Conservation (phyloP, 2,113 vertebrate genomes). For the Excalfactoria chinensis region DNA sequence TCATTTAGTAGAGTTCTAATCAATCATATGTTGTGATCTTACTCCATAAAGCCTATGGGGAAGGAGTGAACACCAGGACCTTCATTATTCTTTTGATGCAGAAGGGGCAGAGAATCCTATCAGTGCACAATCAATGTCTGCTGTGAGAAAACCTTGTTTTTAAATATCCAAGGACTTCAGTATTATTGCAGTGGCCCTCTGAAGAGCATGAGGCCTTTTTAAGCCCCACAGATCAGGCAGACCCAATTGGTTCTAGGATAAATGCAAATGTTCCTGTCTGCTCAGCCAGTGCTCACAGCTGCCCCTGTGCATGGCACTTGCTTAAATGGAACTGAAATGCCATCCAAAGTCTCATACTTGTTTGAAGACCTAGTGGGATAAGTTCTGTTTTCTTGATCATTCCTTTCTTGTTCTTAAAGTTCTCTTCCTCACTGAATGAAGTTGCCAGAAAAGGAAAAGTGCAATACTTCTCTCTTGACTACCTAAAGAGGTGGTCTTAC, state of each 20-base stretch:
- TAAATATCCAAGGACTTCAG: neutral
- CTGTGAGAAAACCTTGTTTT: neutral
- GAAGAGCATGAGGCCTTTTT: neutral
- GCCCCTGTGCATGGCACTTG: fast-evolving
- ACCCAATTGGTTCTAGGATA: too few species aligned
- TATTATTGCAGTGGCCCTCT: neutral
- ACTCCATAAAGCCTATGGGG: fast-evolving
- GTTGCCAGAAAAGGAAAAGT: neutral
- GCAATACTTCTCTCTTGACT: neutral
- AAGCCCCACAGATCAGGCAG: neutral
- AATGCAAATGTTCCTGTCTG: neutral
- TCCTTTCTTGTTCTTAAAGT: neutral
- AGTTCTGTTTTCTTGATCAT: neutral
- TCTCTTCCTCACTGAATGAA: neutral
- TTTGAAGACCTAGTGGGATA: neutral
- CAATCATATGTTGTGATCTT: neutral
- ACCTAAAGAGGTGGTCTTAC: neutral
- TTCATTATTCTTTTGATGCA: neutral
- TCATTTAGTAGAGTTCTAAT: neutral
- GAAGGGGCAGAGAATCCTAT: neutral
- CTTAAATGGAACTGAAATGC: neutral
- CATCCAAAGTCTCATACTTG: neutral
- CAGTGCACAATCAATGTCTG: neutral
- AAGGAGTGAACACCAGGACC: neutral
- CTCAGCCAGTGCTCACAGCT: neutral